Conservation (phyloP, 2,797 vertebrate genomes). For the Coregonus sp. region DNA sequence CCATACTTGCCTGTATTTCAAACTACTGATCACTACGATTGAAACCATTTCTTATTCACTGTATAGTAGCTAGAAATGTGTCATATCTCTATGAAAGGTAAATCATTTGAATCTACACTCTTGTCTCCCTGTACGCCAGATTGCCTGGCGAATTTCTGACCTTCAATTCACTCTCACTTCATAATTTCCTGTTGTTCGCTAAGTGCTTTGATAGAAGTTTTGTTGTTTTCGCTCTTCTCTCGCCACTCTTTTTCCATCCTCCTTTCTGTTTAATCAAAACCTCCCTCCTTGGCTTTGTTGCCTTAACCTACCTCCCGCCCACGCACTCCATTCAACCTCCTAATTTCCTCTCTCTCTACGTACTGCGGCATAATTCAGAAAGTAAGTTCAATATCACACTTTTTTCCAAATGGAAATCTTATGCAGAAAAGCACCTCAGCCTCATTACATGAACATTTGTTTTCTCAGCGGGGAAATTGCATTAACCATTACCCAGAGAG, state of each 20-base stretch:
- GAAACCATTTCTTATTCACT: neutral
- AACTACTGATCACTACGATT: neutral
- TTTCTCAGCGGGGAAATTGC: neutral
- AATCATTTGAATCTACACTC: constrained; percentile 38
- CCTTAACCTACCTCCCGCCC: constrained; percentile 9
- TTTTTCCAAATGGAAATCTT: constrained; percentile 18
- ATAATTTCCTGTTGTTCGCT: constrained; percentile 48
- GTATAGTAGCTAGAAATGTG: neutral
- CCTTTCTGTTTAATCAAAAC: constrained; percentile 53
- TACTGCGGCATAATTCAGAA: neutral
- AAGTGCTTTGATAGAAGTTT: constrained; percentile 51
- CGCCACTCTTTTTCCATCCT: neutral
- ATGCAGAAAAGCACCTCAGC: neutral
- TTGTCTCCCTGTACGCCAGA: constrained; percentile 23
- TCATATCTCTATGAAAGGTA: neutral
- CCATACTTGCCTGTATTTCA: neutral
- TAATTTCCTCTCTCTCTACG: constrained; percentile 1
- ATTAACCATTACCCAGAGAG: neutral
- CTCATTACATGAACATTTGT: neutral
- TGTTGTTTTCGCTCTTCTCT: constrained; percentile 33
- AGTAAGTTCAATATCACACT: neutral
- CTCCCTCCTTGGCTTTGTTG: constrained; percentile 34
- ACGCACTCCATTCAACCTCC: neutral
- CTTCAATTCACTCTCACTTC: constrained; percentile 58
- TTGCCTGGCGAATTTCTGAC: constrained; percentile 58